Percentiles rank a stretch among this genome's conserved stretches.
Conservation (phyloP, 2,113 vertebrate species). For the Piprites chloris region DNA sequence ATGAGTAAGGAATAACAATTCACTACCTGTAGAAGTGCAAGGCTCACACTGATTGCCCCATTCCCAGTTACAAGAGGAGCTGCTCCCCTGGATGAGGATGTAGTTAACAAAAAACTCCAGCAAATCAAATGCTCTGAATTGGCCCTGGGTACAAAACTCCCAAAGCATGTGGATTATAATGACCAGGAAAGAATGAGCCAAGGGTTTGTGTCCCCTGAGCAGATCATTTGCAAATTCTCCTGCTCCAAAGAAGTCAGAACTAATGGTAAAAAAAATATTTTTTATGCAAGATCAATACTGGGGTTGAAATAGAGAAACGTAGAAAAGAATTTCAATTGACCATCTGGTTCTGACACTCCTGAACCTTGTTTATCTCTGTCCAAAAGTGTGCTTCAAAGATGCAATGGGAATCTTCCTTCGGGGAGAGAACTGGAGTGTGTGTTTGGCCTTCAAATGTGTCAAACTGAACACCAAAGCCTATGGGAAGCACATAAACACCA, state of each 20-base stretch:
- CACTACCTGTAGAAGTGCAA: rapidly evolving
- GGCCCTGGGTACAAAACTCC: not conserved
- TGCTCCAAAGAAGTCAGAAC: not conserved
- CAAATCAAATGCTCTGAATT: not conserved
- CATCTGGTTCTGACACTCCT: conserved; percentile 11
- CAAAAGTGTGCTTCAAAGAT: conserved; percentile 21
- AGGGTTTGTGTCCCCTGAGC: not conserved
- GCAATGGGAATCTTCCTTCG: not conserved
- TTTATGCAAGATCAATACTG: conserved; percentile 18
- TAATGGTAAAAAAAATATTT: not conserved
- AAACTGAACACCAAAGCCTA: not conserved
- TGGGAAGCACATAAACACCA: not conserved
- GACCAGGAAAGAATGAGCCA: rapidly evolving
- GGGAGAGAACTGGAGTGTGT: not conserved
- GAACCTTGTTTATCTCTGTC: not conserved
- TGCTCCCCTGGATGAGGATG: not conserved
- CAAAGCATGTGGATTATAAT: rapidly evolving
- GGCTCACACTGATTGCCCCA: rapidly evolving
- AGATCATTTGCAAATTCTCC: not conserved
- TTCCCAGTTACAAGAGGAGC: not conserved
- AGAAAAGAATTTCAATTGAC: not conserved
- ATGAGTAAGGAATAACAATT: not conserved
- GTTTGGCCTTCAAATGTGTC: not conserved
- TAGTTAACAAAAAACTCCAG: not conserved
- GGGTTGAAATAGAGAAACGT: not conserved